Evolutionary conservation across 2,797 vertebrate species (phyloP).

Genomic region (Lerista edwardsae): DNA sequence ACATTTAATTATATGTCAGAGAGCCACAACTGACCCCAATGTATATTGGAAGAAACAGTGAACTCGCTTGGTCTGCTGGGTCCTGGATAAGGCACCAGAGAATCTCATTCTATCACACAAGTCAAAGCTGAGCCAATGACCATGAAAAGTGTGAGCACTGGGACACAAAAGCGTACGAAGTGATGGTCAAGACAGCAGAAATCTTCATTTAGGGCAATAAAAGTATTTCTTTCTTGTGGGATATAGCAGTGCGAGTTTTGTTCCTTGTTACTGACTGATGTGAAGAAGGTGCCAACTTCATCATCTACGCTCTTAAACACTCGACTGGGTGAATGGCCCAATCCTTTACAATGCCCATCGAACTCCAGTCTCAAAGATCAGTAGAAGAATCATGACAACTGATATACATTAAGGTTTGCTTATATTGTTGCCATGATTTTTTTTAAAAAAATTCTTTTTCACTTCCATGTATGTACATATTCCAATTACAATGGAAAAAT

Average conservation of each 20-base stretch:
- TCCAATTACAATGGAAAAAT: conserved; percentile 19
- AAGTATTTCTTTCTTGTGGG: not conserved
- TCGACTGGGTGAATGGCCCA: not conserved
- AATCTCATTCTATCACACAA: not conserved
- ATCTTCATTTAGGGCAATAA: not conserved
- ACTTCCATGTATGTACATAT: not conserved
- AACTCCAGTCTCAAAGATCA: not conserved
- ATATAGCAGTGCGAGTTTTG: not conserved
- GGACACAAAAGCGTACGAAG: not conserved
- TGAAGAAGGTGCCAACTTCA: not conserved
- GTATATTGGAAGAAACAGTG: not conserved
- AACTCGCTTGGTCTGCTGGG: not conserved
- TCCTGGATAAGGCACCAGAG: not conserved
- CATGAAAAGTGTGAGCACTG: not conserved
- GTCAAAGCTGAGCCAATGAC: not conserved
- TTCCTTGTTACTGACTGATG: no score
- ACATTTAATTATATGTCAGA: no score
- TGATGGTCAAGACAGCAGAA: not conserved
- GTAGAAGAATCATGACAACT: not conserved
- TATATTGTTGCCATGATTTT: not conserved
- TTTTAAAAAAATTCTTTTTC: not conserved
- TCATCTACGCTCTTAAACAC: not conserved
- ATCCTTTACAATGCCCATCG: no score
- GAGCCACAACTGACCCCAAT: not conserved
- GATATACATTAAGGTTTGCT: not conserved